phyloP scores from a whole-genome alignment of 2,888 invertebrate genomes.

The Heliconius sara region DNA sequence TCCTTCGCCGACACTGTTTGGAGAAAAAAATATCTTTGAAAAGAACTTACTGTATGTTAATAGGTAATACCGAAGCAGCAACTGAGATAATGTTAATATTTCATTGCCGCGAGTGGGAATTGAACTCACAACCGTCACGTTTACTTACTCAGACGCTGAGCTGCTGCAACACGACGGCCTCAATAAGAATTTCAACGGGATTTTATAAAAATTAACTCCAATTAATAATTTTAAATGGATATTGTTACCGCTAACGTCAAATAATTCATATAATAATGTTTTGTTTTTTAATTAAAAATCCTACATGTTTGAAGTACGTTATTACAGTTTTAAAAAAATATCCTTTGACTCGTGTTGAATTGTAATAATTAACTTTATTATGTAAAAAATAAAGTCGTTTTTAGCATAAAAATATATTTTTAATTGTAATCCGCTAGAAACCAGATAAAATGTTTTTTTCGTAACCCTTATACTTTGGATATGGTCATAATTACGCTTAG shows the following conservation, averaged over 20 bases:
- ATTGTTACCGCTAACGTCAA: neutral
- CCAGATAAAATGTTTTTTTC: slow-evolving; percentile 11
- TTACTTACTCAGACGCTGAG: too few species aligned
- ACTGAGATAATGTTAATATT: too few species aligned
- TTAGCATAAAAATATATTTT: slow-evolving; percentile 6
- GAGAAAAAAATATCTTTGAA: too few species aligned
- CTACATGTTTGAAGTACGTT: slow-evolving; percentile 27
- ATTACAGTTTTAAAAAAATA: slow-evolving; percentile 26
- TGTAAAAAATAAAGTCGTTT: neutral
- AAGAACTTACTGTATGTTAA: too few species aligned
- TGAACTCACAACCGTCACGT: neutral
- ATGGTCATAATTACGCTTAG: slow-evolving; percentile 25
- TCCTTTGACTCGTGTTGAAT: neutral
- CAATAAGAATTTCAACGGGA: neutral
- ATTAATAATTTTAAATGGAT: neutral
- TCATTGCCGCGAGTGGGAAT: too few species aligned
- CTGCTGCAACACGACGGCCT: neutral
- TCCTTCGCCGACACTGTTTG: too few species aligned
- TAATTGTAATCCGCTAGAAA: slow-evolving; percentile 25
- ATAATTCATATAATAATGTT: slow-evolving; percentile 21
- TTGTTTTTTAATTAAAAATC: slow-evolving; percentile 22
- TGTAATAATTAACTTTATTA: neutral
- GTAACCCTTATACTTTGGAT: slow-evolving; percentile 22
- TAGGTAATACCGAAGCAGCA: too few species aligned
- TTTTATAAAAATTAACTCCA: slow-evolving; percentile 2